Evolutionary conservation across 2,888 invertebrate genomes (phyloP).

Genomic region (Cosmorhoe ocellata): DNA sequence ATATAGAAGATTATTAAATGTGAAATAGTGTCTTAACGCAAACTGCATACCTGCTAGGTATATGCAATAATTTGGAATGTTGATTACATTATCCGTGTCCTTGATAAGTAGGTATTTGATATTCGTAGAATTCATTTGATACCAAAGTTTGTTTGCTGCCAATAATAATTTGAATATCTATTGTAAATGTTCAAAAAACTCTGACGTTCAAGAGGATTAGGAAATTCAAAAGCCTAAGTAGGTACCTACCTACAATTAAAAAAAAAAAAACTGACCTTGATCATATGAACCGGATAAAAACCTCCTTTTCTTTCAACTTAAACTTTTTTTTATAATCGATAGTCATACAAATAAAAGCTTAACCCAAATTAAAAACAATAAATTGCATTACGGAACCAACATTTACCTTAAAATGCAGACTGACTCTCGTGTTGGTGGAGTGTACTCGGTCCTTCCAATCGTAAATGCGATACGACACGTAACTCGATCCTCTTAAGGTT

Average conservation of each 20-base stretch:
- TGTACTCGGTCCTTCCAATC: slow-evolving; percentile 96
- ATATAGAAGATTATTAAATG: not conserved
- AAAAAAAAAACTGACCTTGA: too few species aligned
- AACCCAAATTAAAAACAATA: slow-evolving; percentile 8
- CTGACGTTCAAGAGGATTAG: too few species aligned
- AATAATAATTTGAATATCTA: too few species aligned
- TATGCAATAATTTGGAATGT: slow-evolving; percentile 28
- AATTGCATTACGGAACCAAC: slow-evolving; percentile 9
- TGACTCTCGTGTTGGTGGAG: slow-evolving; percentile 92
- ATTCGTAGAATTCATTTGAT: not conserved
- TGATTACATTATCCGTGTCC: slow-evolving; percentile 15
- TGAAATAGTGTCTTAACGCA: slow-evolving; percentile 15
- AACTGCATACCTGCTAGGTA: slow-evolving; percentile 24
- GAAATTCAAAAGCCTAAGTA: too few species aligned
- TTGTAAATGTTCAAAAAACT: too few species aligned
- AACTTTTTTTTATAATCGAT: too few species aligned
- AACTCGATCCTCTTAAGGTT: slow-evolving; percentile 94
- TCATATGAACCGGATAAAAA: too few species aligned
- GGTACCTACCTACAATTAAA: too few species aligned
- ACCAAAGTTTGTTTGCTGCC: too few species aligned
- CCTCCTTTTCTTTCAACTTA: too few species aligned
- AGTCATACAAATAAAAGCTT: not conserved
- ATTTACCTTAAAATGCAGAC: slow-evolving; percentile 91
- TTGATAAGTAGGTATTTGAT: slow-evolving; percentile 12
- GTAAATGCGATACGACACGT: slow-evolving; percentile 95